Evolutionary conservation across 1,140 invertebrate species (phyloP), one percentile per base, ranked within the genome.

Genomic region (Euwallacea fornicatus): DNA sequence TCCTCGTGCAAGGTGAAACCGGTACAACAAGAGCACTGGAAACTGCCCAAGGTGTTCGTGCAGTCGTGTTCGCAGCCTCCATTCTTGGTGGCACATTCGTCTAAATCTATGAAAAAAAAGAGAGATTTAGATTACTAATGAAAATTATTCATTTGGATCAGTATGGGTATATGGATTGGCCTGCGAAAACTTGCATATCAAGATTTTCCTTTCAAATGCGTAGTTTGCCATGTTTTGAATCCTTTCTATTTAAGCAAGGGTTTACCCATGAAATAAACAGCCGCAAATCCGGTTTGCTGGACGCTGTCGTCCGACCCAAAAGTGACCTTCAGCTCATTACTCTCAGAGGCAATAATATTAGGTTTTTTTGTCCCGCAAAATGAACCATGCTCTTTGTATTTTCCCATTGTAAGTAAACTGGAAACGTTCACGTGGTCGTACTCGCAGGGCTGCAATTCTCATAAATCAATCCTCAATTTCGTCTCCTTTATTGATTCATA

Each of bases 21-120:
- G 80, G 96, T 97, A 78, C 97, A 92, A 78, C 97, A 99, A 7
- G 90, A 89, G 79, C 97, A 99, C 69, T 92, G 86, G 81, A 96
- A 98, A 0, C 95, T 96, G 0, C 97, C 97, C 59, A 98, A 89
- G 0, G 94, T 98, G 82, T 99, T 99, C 72, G 90, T 89, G 79
- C 97, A 99, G 72, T 98, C 93, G 79, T 99, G 97, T 80, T 98
- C 95, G 81, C 97, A 99, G 0, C 95, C 96, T 2, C 96, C 97
- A 80, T 98, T 98, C 62, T 96, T 92, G 41, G 89, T 88, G 0
- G 93, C 90, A 83, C 97, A 99, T 82, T 99, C 97, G 81, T 99
- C 97, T 82, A 95, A 93, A 83, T 98, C 95, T 91, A 79, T 33
- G 21, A 33, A 33, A 4, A 33, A 33, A 33, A 33, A 33, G 21